A percentile compares a stretch with the other conserved stretches of the same genome.
Evolutionary conservation across 2,888 invertebrate genomes (phyloP).

Genomic region (Hecatera dysodea): DNA sequence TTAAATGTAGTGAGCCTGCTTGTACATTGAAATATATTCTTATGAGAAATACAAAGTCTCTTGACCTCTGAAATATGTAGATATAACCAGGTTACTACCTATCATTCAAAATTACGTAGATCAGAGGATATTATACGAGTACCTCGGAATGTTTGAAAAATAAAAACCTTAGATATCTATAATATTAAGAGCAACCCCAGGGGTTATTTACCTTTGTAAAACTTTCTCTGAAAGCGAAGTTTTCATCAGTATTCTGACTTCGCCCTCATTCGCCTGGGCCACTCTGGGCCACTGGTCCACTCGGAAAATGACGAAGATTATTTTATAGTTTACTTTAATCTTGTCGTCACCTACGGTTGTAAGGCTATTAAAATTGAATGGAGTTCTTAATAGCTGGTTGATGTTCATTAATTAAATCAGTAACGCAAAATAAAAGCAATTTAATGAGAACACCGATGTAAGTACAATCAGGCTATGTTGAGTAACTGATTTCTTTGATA

Average conservation of each 20-base stretch:
- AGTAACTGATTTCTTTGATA: background rate
- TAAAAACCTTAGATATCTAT: slow-evolving; percentile 12
- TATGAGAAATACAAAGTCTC: slow-evolving; percentile 39
- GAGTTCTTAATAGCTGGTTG: background rate
- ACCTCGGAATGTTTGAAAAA: slow-evolving; percentile 29
- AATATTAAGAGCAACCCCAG: slow-evolving; percentile 28
- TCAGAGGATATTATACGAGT: slow-evolving; percentile 22
- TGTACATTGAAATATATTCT: slow-evolving; percentile 54
- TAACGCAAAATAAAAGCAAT: background rate
- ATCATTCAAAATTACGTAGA: slow-evolving; percentile 44
- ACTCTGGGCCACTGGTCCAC: slow-evolving; percentile 43
- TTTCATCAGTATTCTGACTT: slow-evolving; percentile 62
- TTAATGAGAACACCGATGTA: background rate
- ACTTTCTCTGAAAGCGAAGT: slow-evolving; percentile 64
- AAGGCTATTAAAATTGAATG: background rate
- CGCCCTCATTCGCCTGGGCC: slow-evolving; percentile 57
- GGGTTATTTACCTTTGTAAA: slow-evolving; percentile 62
- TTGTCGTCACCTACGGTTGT: too few relatives aligned
- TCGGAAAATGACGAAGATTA: slow-evolving; percentile 25
- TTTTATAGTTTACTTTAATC: slow-evolving; percentile 8
- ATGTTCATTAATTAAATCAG: background rate
- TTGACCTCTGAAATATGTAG: slow-evolving; percentile 51
- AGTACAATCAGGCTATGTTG: too few relatives aligned
- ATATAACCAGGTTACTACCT: slow-evolving; percentile 40
- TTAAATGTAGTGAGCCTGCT: slow-evolving; percentile 41